Evolutionary conservation across 2,113 vertebrate species (phyloP).

Genomic region (Xiphias gladius): DNA sequence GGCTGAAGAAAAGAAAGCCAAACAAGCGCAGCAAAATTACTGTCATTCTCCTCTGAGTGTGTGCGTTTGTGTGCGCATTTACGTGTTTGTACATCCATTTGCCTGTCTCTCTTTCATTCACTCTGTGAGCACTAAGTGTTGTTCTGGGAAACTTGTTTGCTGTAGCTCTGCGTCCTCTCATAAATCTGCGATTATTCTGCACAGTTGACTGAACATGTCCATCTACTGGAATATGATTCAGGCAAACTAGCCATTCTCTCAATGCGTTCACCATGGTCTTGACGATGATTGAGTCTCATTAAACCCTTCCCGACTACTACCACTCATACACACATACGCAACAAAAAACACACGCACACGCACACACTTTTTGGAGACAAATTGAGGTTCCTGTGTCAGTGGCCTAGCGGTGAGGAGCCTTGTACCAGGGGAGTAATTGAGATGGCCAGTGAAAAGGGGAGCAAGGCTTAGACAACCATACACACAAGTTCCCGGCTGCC

Average conservation of each 20-base stretch:
- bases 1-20: slow-evolving; percentile 28
- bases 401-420: slow-evolving; percentile 48
- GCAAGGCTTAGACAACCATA: slow-evolving; percentile 61
- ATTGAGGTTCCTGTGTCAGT: slow-evolving; percentile 58
- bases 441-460: slow-evolving; percentile 66
- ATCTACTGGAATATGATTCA: slow-evolving; percentile 37
- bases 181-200: slow-evolving; percentile 31
- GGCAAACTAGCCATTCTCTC: slow-evolving; percentile 23
- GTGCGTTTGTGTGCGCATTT: background rate
- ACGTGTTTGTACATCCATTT: background rate
- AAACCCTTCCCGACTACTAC: slow-evolving; percentile 10
- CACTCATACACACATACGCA: background rate
- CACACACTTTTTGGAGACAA: slow-evolving; percentile 44
- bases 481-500: slow-evolving; percentile 71
- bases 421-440: slow-evolving; percentile 77
- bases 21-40: slow-evolving; percentile 36
- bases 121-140: slow-evolving; percentile 18
- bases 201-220: slow-evolving; percentile 28
- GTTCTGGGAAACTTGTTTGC: background rate
- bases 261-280: background rate
- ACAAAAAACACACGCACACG: slow-evolving; percentile 5
- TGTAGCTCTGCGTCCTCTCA: slow-evolving; percentile 1
- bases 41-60: slow-evolving; percentile 28
- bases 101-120: slow-evolving; percentile 24
- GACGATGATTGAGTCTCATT: slow-evolving; percentile 40